Conservation (phyloP, 2,888 invertebrate genomes). For the Lithophane socia region DNA sequence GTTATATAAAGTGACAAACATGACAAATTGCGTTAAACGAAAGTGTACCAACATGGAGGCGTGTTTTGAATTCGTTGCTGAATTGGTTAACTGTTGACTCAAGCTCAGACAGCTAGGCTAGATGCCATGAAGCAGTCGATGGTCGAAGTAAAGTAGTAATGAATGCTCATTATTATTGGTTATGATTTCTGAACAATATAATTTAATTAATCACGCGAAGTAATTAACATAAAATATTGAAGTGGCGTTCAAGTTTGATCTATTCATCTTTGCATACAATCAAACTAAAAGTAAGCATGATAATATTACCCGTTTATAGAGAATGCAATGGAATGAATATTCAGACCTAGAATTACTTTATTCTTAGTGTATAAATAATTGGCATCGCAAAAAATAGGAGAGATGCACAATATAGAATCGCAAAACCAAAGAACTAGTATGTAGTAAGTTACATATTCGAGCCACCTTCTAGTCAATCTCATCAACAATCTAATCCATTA, state of each 20-base stretch:
- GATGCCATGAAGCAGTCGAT: conserved; percentile 19
- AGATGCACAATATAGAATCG: conserved; percentile 28
- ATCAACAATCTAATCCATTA: conserved; percentile 68
- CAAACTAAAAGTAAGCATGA: conserved; percentile 12
- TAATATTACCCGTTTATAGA: neutral
- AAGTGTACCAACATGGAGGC: conserved; percentile 48
- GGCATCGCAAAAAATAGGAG: conserved; percentile 15
- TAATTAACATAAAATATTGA: conserved; percentile 33
- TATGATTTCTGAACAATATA: conserved; percentile 47
- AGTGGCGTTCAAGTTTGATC: conserved; percentile 20
- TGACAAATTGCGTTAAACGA: conserved; percentile 43
- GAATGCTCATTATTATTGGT: conserved; percentile 47
- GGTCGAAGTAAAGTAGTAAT: conserved; percentile 41
- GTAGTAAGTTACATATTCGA: conserved; percentile 38
- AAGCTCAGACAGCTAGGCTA: conserved; percentile 13
- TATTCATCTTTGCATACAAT: conserved; percentile 38
- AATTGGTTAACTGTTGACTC: conserved; percentile 33
- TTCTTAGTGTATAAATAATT: conserved; percentile 36
- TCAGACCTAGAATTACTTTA: neutral
- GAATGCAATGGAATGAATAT: conserved; percentile 11
- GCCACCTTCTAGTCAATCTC: conserved; percentile 55
- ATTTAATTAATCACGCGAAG: conserved; percentile 42
- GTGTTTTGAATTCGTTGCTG: conserved; percentile 37
- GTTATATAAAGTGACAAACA: conserved; percentile 34
- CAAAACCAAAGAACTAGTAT: conserved; percentile 29